Evolutionary conservation across 1,140 invertebrate genomes (phyloP).

Genomic region (Melitaea cinxia): DNA sequence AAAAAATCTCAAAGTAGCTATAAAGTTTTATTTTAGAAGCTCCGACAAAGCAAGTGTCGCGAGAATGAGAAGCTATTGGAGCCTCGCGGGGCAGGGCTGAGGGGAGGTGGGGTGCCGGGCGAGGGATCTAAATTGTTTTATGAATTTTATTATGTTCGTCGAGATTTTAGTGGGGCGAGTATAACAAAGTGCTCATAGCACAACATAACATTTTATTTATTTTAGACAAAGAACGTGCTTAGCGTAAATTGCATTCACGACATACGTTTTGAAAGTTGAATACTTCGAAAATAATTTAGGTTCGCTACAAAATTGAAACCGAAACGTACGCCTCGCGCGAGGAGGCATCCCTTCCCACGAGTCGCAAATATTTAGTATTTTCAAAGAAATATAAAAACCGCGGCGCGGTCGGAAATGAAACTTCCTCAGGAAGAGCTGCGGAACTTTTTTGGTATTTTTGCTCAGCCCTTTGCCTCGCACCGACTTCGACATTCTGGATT

Average conservation of each 20-base stretch:
- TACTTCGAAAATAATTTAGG: no score
- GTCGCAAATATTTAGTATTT: not conserved
- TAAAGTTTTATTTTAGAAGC: constrained; percentile 22
- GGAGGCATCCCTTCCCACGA: not conserved
- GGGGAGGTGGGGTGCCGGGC: constrained; percentile 10
- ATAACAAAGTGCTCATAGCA: no score
- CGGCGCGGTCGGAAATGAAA: constrained; percentile 27
- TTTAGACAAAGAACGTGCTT: no score
- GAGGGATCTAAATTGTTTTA: no score
- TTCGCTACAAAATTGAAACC: no score
- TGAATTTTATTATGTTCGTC: no score
- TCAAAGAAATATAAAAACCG: not conserved
- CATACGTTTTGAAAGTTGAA: no score
- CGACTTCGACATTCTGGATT: not conserved
- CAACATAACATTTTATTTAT: no score
- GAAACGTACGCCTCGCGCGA: no score
- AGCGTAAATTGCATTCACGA: no score
- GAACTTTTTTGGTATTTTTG: constrained; percentile 22
- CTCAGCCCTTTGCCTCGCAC: not conserved
- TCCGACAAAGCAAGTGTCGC: constrained; percentile 19
- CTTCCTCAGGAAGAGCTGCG: constrained; percentile 19
- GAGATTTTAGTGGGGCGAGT: no score
- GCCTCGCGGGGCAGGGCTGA: not conserved
- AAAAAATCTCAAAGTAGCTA: constrained; percentile 15
- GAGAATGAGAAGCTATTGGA: not conserved